Percentiles rank a stretch among this genome's conserved stretches.
These are phyloP conservation scores for Zeus faber DNA, from an alignment of 2,113 vertebrate species.

Conservation along the genomic window DNA sequence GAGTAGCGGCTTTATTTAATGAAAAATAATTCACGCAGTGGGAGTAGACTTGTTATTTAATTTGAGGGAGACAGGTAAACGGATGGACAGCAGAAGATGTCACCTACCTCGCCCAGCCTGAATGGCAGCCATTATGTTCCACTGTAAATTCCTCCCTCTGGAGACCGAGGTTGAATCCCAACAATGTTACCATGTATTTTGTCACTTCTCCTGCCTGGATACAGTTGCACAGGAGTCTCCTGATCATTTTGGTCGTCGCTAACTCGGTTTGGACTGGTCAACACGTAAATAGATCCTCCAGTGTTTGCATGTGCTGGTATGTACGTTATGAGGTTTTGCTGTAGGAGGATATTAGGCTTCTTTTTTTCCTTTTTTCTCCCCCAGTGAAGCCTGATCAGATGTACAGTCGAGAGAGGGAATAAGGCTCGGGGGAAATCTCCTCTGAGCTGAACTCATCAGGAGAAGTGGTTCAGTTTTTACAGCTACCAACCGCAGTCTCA, in stretches of 20 bases:
- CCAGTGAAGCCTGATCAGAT: conserved; percentile 40
- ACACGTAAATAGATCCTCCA: not conserved
- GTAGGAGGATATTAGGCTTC: conserved; percentile 40
- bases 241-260: not conserved
- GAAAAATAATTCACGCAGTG: conserved; percentile 35
- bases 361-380: too few relatives aligned
- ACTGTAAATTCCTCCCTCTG: conserved; percentile 16
- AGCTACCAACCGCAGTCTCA: conserved; percentile 23
- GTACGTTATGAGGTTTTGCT: conserved; percentile 18
- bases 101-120: conserved; percentile 15
- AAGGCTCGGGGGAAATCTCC: conserved; percentile 50
- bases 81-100: conserved; percentile 21
- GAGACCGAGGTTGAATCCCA: conserved; percentile 16
- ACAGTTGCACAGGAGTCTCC: conserved; percentile 20
- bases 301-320: conserved; percentile 2
- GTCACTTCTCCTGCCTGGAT: conserved; percentile 20
- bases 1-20: conserved; percentile 17
- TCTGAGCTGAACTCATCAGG: conserved; percentile 28
- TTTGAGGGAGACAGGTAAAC: conserved; percentile 16
- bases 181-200: conserved; percentile 20
- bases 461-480: conserved; percentile 27
- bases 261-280: not conserved
- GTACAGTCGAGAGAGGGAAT: conserved; percentile 34
- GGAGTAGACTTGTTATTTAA: conserved; percentile 24
- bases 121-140: conserved; percentile 6